Percentiles rank a stretch among this genome's conserved stretches.
These are phyloP conservation scores for Drosophila helvetica DNA, from an alignment of 2,888 invertebrate genomes.

Conservation along the genomic window DNA sequence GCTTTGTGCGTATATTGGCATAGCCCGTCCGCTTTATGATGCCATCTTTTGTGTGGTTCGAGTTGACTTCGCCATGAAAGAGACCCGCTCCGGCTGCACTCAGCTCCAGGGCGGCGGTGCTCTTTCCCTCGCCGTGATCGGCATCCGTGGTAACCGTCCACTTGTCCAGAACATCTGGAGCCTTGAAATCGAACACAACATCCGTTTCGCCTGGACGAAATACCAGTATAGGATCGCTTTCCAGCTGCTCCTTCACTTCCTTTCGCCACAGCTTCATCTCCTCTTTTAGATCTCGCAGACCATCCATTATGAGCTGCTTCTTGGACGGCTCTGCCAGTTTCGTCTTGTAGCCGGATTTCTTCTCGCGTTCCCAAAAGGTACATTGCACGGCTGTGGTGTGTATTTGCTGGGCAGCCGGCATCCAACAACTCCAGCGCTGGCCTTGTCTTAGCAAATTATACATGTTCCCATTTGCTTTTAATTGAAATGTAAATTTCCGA, in stretches of 20 bases:
- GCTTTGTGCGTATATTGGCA: slow-evolving; percentile 90
- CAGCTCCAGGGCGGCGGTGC: slow-evolving; percentile 87
- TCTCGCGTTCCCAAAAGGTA: slow-evolving; percentile 83
- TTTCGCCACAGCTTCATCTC: slow-evolving; percentile 88
- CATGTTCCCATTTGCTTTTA: slow-evolving; percentile 52
- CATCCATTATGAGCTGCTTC: slow-evolving; percentile 86
- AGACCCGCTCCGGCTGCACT: slow-evolving; percentile 88
- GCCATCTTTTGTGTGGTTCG: slow-evolving; percentile 92
- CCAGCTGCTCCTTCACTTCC: slow-evolving; percentile 88
- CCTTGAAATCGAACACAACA: slow-evolving; percentile 89
- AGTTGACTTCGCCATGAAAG: slow-evolving; percentile 89
- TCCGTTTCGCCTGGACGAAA: slow-evolving; percentile 89
- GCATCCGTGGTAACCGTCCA: slow-evolving; percentile 91
- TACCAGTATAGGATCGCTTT: slow-evolving; percentile 86
- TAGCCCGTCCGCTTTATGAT: slow-evolving; percentile 91
- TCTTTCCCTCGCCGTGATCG: slow-evolving; percentile 92
- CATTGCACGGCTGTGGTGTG: slow-evolving; percentile 77
- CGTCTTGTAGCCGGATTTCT: slow-evolving; percentile 82
- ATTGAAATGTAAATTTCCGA: slow-evolving; percentile 14
- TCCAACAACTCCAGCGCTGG: slow-evolving; percentile 42
- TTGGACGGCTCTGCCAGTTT: slow-evolving; percentile 82
- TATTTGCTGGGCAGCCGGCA: slow-evolving; percentile 48
- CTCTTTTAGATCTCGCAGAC: slow-evolving; percentile 87
- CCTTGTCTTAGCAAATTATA: slow-evolving; percentile 51
- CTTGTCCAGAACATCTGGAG: slow-evolving; percentile 86